Evolutionary conservation across 2,888 invertebrate genomes (phyloP).

Genomic region (Incurvaria masculella): DNA sequence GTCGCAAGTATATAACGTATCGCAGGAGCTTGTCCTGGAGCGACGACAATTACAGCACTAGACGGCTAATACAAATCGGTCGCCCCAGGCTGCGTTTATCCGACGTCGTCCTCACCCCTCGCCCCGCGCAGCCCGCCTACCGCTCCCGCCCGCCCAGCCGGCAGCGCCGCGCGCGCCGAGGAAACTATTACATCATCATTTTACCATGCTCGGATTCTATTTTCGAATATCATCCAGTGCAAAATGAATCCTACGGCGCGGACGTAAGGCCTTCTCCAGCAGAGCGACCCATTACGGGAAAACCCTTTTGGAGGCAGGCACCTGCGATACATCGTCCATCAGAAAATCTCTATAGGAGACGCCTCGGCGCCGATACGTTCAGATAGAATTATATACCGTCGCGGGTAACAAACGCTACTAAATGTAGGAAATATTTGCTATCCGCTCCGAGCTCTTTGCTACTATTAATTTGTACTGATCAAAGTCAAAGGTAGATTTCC

Average conservation of each 20-base stretch:
- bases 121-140: constrained; percentile 23
- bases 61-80: constrained; percentile 54
- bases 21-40: constrained; percentile 28
- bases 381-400: neutral
- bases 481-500: neutral
- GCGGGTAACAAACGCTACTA: neutral
- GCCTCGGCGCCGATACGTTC: neutral
- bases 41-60: constrained; percentile 51
- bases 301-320: neutral
- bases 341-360: neutral
- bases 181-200: constrained; percentile 44
- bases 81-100: constrained; percentile 47
- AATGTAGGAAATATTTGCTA: neutral
- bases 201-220: constrained; percentile 26
- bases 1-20: constrained; percentile 30
- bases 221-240: constrained; percentile 10
- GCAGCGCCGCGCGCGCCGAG: constrained; percentile 14
- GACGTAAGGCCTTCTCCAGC: neutral
- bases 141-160: constrained; percentile 19
- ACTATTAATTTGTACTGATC: neutral
- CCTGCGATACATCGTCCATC: neutral
- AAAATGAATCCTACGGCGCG: neutral
- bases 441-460: neutral
- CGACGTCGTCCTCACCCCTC: constrained; percentile 17
- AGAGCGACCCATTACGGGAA: neutral